phyloP scores from a whole-genome alignment of 2,797 vertebrate genomes.

The Catostomus latipinnis region DNA sequence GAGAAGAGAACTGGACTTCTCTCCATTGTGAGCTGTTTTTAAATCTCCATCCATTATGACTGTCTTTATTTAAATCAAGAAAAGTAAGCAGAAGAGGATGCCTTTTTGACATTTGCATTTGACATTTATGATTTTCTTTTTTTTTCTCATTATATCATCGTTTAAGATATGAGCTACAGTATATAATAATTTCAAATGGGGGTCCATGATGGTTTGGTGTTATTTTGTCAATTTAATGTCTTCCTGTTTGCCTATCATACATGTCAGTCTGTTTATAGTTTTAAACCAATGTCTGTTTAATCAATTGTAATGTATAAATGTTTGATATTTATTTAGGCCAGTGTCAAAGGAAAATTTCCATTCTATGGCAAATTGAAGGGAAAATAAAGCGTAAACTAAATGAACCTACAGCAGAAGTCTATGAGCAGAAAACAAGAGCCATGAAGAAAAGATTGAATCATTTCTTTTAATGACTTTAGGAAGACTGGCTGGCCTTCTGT shows the following conservation, averaged over 20 bases:
- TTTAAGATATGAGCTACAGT: not conserved
- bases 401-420: not conserved
- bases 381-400: too few relatives aligned
- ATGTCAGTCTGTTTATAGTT: too few relatives aligned
- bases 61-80: constrained; percentile 3
- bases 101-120: too few relatives aligned
- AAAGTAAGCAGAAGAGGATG: not conserved
- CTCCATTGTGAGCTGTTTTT: not conserved
- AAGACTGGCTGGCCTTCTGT: not conserved
- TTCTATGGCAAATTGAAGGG: too few relatives aligned
- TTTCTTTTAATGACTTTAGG: constrained; percentile 8
- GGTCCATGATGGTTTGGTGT: too few relatives aligned
- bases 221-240: too few relatives aligned
- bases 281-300: too few relatives aligned
- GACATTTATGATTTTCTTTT: not conserved
- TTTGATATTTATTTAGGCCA: too few relatives aligned
- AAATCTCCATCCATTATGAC: not conserved
- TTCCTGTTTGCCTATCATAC: too few relatives aligned
- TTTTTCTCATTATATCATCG: too few relatives aligned
- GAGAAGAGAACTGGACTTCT: constrained; percentile 8
- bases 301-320: too few relatives aligned
- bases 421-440: not conserved
- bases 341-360: too few relatives aligned
- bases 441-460: not conserved
- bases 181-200: not conserved